Base-by-base conservation (phyloP, 2,113 vertebrate genomes). In the Zootoca vivipara region DNA sequence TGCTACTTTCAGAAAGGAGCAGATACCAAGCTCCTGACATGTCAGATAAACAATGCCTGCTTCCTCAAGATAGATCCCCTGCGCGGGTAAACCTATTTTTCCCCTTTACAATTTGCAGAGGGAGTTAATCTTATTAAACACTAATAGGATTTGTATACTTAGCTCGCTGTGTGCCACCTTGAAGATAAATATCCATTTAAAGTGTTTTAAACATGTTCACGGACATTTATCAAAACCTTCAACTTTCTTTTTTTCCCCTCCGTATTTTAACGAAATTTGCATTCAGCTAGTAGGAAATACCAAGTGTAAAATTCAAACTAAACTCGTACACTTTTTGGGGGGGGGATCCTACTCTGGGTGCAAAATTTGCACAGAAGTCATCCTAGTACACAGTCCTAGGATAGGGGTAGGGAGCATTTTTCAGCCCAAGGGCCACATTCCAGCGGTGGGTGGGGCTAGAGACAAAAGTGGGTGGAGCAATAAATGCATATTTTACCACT, bases 91-190 rank as follows among this genome's bases (percentile, higher is more conserved):
- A 93, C 69, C 22, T 90, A 65, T 65, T 64, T 73, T 33, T 12
- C 5, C 38, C 58, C 58, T 28, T 84, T 65, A 38, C 89, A 90
- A 89, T 75, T 2, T 75, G 82, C 42, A 83, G 79, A 90, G 89
- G 72, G 85, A 89, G 85, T 89, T 92, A 91, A 89, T 91, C 92
- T 89, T 86, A 90, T 85, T 91, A 90, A 85, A 35, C 13, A 80
- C 82, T 92, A 92, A 90, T n/a, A 87, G 83, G 86, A 90, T 91
- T 87, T 83, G 67, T 46, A 20, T 64, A 42, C 4, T 42, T 7
- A 90, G 91, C 82, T 90, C 64, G 62, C 87, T 83, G 0, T 30
- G 73, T 91, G 85, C 28, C 88, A 86, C 89, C 87, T 40, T 67
- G 69, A 82, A 86, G 91, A 91, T 58, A 69, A 83, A 86, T 86